Percentiles rank a stretch among this genome's conserved stretches.
Conservation (phyloP, 2,888 invertebrate species). For the Tipula confusa region DNA sequence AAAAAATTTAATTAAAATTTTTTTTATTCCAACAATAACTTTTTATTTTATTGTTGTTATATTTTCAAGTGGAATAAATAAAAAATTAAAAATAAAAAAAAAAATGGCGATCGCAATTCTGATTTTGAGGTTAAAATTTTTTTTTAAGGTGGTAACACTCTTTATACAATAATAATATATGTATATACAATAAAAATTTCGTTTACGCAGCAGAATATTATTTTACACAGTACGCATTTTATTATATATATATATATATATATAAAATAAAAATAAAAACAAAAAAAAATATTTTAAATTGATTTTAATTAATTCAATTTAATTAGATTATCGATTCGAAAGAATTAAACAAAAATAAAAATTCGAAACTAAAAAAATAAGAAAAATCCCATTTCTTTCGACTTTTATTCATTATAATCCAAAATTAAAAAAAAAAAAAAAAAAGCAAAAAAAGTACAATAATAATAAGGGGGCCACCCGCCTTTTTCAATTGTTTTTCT, state of each 20-base stretch:
- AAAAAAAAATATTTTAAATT: background rate
- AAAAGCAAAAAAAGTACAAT: background rate
- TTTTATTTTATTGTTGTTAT: background rate
- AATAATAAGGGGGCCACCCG: constrained; percentile 15
- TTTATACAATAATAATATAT: no score
- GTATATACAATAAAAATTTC: background rate
- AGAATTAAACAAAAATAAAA: no score
- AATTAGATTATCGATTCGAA: constrained; percentile 14
- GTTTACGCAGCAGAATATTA: background rate
- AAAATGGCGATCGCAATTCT: background rate
- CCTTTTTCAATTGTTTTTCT: constrained; percentile 14
- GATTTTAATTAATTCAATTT: constrained; percentile 25
- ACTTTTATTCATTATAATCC: constrained; percentile 5
- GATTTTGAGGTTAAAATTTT: background rate
- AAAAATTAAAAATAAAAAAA: background rate
- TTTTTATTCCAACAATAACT: constrained; percentile 3
- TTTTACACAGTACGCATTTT: background rate
- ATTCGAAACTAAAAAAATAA: background rate
- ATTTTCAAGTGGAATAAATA: background rate
- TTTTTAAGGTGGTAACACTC: background rate
- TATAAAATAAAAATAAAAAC: background rate
- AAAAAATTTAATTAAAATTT: constrained; percentile 4
- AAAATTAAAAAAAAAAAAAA: no score
- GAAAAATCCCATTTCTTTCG: constrained; percentile 12
- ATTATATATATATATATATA: background rate